Conservation (phyloP, 1,140 invertebrate genomes). For the Drosophila miranda region DNA sequence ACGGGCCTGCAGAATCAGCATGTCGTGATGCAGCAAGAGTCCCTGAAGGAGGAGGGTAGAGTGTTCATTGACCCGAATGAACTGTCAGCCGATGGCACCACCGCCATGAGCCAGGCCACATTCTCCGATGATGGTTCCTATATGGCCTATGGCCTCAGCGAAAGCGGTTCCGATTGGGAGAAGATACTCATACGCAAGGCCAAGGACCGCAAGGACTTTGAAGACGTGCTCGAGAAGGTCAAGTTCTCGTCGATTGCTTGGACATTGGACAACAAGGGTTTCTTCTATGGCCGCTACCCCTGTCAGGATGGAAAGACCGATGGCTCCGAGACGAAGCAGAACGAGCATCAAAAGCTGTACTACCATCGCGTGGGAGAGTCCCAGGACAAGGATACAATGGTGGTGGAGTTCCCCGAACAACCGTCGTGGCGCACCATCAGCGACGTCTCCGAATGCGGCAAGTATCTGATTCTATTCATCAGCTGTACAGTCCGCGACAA, state of each 20-base stretch:
- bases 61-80: constrained; percentile 97
- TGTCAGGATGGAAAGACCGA: constrained; percentile 91
- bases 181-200: constrained; percentile 92
- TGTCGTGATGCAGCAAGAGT: constrained; percentile 95
- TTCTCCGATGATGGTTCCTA: constrained; percentile 96
- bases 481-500: constrained; percentile 87
- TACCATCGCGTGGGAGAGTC: constrained; percentile 95
- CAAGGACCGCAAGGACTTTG: constrained; percentile 91
- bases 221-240: constrained; percentile 94
- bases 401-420: constrained; percentile 95
- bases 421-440: constrained; percentile 91
- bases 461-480: constrained; percentile 91
- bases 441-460: constrained; percentile 93
- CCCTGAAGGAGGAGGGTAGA: constrained; percentile 89
- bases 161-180: constrained; percentile 97
- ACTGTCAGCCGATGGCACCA: constrained; percentile 95
- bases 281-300: constrained; percentile 95
- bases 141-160: constrained; percentile 95
- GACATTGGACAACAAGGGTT: constrained; percentile 96
- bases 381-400: constrained; percentile 93
- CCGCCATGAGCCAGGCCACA: constrained; percentile 89
- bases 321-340: constrained; percentile 94
- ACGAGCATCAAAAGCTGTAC: constrained; percentile 95
- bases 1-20: constrained; percentile 97
- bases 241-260: constrained; percentile 96